These are phyloP conservation scores for Spea hammondii DNA, from an alignment of 2,797 vertebrate genomes.

Conservation along the genomic window DNA sequence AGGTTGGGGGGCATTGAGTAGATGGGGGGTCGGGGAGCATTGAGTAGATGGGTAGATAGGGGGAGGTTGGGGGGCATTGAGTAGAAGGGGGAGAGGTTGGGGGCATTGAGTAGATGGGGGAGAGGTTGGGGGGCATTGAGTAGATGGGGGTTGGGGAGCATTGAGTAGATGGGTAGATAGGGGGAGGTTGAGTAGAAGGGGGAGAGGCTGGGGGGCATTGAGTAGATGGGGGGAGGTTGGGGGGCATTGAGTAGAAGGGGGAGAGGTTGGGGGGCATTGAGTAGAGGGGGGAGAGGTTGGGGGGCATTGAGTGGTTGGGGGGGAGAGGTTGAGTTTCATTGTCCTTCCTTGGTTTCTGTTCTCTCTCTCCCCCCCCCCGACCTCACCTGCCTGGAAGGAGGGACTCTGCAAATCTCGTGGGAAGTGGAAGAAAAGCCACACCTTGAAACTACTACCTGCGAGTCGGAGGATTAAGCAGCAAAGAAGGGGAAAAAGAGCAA, in stretches of 20 bases:
- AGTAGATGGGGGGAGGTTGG: not conserved
- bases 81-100: not conserved
- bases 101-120: not conserved
- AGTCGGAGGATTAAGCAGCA: not conserved
- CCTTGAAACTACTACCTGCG: constrained; percentile 2
- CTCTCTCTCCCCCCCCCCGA: not conserved
- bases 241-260: constrained; percentile 16
- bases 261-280: not conserved
- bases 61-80: not conserved
- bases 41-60: too few relatives aligned
- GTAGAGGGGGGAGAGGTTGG: not conserved
- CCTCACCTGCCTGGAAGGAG: constrained; percentile 6
- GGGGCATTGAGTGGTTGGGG: not conserved
- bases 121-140: not conserved
- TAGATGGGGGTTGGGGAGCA: too few relatives aligned
- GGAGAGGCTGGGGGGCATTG: constrained; percentile 14
- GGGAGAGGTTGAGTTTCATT: not conserved
- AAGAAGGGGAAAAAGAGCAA: not conserved
- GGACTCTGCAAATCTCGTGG: constrained; percentile 8
- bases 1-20: constrained; percentile 23
- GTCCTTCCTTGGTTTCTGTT: not conserved
- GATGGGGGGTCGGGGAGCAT: accelerated
- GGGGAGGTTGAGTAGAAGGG: constrained; percentile 16
- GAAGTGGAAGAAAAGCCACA: not conserved
- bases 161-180: not conserved